Conservation (phyloP, 2,113 vertebrate genomes). For the Zosterops hypoxanthus region DNA sequence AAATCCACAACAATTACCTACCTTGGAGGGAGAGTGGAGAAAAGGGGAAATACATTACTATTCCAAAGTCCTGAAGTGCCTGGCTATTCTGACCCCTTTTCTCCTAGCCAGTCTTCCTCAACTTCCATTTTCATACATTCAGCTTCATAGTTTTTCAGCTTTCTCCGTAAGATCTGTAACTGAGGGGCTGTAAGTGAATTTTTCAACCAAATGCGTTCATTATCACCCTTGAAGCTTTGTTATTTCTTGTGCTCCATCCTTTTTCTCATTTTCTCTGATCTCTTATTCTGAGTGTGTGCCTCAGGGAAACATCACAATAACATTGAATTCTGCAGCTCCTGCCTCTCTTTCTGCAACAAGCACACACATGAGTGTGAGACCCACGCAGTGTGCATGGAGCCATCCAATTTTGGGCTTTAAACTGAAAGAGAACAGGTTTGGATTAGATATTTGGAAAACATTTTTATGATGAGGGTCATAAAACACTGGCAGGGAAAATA, state of each 20-base stretch:
- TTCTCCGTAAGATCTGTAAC: neutral
- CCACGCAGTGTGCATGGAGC: rapidly evolving
- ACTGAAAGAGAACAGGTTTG: neutral
- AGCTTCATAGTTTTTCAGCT: neutral
- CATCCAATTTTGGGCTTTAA: rapidly evolving
- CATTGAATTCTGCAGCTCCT: neutral
- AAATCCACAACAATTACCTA: neutral
- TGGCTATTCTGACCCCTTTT: rapidly evolving
- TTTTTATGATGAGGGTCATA: neutral
- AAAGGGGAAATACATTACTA: neutral
- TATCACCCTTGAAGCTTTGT: neutral
- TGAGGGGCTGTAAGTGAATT: neutral
- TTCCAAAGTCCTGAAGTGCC: neutral
- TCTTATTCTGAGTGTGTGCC: neutral
- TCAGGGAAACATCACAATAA: neutral
- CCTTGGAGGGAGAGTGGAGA: neutral
- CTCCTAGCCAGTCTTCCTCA: neutral
- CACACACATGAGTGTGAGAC: rapidly evolving
- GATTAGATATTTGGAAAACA: neutral
- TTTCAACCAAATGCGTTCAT: neutral
- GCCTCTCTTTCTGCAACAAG: neutral
- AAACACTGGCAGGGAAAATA: neutral
- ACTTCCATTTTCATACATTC: neutral
- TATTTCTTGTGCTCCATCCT: neutral
- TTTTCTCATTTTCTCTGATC: neutral